A percentile compares a stretch with the other conserved stretches of the same genome.
These are phyloP conservation scores for Pagetopsis macropterus DNA, from an alignment of 2,797 vertebrate genomes.

Conservation along the genomic window DNA sequence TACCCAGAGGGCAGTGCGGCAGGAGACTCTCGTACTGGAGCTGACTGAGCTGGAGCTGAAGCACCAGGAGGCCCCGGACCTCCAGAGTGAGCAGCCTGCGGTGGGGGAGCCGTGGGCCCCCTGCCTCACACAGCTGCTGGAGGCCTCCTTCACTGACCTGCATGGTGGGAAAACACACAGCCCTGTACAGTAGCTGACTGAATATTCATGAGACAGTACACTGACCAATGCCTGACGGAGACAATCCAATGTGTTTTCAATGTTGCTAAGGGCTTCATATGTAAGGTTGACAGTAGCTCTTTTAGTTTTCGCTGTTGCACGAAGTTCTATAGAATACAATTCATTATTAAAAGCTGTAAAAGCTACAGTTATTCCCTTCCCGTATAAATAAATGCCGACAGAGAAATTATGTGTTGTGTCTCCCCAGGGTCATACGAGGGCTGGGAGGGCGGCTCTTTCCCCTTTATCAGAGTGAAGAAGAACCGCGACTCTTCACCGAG, in stretches of 20 bases:
- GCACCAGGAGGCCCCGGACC: slow-evolving; percentile 84
- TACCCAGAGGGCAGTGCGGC: slow-evolving; percentile 82
- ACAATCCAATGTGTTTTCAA: not conserved
- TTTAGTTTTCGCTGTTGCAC: not conserved
- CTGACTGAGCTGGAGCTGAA: slow-evolving; percentile 85
- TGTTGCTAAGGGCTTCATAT: not conserved
- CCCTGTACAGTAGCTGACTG: not conserved
- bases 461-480: slow-evolving; percentile 90
- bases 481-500: slow-evolving; percentile 80
- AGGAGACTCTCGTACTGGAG: slow-evolving; percentile 87
- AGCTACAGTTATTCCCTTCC: not conserved
- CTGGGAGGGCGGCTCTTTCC: slow-evolving; percentile 86
- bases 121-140: slow-evolving; percentile 84
- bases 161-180: slow-evolving; percentile 80
- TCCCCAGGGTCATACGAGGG: slow-evolving; percentile 87
- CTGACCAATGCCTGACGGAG: not conserved
- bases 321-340: not conserved
- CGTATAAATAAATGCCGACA: not conserved
- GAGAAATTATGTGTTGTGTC: slow-evolving; percentile 22
- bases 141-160: slow-evolving; percentile 87
- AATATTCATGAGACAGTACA: slow-evolving; percentile 2
- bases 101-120: slow-evolving; percentile 60
- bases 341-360: slow-evolving; percentile 1
- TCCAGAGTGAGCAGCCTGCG: slow-evolving; percentile 69
- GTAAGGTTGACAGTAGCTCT: not conserved